A percentile compares a stretch with the other conserved stretches of the same genome.
phyloP scores from a whole-genome alignment of 2,113 vertebrate species.

The Aviceda subcristata region DNA sequence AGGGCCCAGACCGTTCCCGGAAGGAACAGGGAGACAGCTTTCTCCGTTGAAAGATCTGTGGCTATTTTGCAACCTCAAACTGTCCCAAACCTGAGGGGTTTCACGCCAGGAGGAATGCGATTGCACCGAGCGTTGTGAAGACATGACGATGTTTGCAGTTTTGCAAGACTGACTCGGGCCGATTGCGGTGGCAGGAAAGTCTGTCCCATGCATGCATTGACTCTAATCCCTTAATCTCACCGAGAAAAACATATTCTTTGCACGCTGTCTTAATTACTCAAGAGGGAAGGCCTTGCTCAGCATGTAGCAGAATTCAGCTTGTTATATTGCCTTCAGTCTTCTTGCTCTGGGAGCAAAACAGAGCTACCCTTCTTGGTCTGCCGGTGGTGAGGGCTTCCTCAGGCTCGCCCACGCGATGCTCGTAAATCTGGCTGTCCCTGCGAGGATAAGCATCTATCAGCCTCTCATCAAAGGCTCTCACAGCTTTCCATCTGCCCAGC shows the following conservation, averaged over 20 bases:
- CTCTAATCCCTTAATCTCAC: not conserved
- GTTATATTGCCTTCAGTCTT: not conserved
- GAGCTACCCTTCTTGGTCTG: not conserved
- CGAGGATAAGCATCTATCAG: not conserved
- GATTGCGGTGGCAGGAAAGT: not conserved
- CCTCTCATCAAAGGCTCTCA: not conserved
- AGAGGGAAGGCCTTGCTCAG: not conserved
- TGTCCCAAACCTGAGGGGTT: not conserved
- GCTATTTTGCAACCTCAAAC: not conserved
- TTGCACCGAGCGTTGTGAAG: rapidly evolving
- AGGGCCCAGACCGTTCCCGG: not conserved
- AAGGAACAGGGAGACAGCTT: not conserved
- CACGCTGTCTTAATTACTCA: not conserved
- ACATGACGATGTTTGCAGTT: rapidly evolving
- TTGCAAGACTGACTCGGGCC: not conserved
- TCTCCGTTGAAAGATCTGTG: not conserved
- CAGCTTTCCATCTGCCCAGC: not conserved
- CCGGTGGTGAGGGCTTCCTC: not conserved
- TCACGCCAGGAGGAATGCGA: rapidly evolving
- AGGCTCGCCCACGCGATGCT: rapidly evolving
- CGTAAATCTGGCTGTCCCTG: not conserved
- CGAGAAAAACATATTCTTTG: not conserved
- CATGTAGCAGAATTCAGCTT: not conserved
- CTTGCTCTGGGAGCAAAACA: not conserved
- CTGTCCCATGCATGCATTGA: not conserved